These are phyloP conservation scores for Meloidogyne hapla DNA, from an alignment of 1,140 invertebrate species.

Conservation along the genomic window DNA sequence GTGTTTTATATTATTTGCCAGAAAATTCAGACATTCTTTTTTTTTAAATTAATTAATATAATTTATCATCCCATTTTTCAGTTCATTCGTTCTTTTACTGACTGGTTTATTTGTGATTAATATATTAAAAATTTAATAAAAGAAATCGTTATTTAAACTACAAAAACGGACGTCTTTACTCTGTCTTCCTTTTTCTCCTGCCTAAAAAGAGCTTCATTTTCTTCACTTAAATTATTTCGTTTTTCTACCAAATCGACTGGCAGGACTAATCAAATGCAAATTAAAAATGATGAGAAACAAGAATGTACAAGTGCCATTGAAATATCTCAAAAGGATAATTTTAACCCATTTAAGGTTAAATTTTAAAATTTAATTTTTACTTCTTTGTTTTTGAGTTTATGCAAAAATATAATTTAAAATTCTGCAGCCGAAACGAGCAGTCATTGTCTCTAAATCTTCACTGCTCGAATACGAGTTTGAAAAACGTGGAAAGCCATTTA, in stretches of 20 bases:
- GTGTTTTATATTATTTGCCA: background rate
- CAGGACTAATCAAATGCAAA: background rate
- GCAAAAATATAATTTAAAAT: background rate
- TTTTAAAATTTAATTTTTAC: background rate
- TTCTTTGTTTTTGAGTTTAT: background rate
- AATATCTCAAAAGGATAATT: background rate
- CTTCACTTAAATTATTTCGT: background rate
- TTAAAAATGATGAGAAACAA: background rate
- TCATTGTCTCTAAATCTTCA: slow-evolving; percentile 40
- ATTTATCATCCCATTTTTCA: background rate
- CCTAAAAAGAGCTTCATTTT: background rate
- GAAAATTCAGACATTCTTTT: background rate
- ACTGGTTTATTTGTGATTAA: background rate
- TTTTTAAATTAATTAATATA: too few relatives aligned
- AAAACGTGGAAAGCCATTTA: slow-evolving; percentile 7
- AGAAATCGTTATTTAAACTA: background rate
- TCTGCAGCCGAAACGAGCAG: slow-evolving; percentile 24
- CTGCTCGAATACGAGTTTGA: slow-evolving; percentile 40
- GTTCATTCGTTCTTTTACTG: background rate
- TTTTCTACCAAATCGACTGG: background rate
- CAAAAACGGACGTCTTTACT: background rate
- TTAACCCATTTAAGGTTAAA: background rate
- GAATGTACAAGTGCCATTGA: background rate
- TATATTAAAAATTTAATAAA: background rate
- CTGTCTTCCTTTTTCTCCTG: background rate